Evolutionary conservation across 2,888 invertebrate genomes (phyloP), one percentile per base, ranked within the genome.

Genomic region (Lepidochitona cinerea): DNA sequence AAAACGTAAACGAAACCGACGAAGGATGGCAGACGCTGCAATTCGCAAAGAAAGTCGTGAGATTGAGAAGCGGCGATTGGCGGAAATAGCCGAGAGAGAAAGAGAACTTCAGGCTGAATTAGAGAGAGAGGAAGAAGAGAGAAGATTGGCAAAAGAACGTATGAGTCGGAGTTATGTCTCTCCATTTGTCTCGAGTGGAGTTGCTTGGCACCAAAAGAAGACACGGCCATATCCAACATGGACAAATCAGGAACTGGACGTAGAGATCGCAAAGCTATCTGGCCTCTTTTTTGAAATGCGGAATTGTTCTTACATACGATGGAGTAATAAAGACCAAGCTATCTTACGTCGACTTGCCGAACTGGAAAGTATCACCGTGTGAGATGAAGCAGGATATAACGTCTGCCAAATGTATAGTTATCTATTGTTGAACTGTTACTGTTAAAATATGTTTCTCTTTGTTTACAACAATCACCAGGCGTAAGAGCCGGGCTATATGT

Each of bases 201-300:
- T 64, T 32, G 54, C 70, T 1, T 70, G 64, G 70, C 37, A 70
- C 59, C 49, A 69, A 32, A 14, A 33, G 12, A 54, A 59, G n/a
- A 23, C 23, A 26, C 26, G 29, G 14, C 33, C n/a, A n/a, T 36
- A 23, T 14, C n/a, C 35, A 37, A 36, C 37, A 7, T 70, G 59
- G 59, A 37, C 70, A 14, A 70, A 64, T 32, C 33, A 64, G 29
- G 70, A 70, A 29, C 32, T 70, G n/a, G 70, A 70, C 37, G 23
- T 33, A 9, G 36, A 70, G 18, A 64, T 70, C 37, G 29, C 32
- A 35, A 37, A 37, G 29, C 29, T 66, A n/a, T 66, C 66, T 18
- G 37, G 52, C 14, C 23, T 53, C 26, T 70, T 37, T 35, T 70
- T 70, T n/a, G 53, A 72, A 29, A 72, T 72, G 72, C 59, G 72